These are phyloP conservation scores for Hyphantria cunea DNA, from an alignment of 1,140 invertebrate genomes.

Conservation along the genomic window DNA sequence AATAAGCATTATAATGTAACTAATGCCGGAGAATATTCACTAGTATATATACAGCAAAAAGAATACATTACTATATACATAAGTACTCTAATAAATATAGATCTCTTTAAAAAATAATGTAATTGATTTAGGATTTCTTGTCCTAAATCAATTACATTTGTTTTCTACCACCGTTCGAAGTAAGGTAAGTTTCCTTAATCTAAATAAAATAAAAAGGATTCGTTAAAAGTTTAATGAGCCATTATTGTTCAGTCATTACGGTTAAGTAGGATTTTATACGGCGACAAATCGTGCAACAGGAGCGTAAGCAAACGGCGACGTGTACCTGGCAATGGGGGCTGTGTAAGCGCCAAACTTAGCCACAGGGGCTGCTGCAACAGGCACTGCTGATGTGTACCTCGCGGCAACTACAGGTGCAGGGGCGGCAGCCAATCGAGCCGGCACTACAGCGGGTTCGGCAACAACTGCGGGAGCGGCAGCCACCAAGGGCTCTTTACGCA, in stretches of 20 bases:
- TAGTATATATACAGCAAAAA: no score
- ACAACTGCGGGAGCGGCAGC: slow-evolving; percentile 60
- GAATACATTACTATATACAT: no score
- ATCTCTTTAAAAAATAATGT: no score
- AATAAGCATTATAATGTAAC: no score
- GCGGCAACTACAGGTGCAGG: slow-evolving; percentile 50
- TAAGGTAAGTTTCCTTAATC: no score
- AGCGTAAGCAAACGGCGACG: neutral
- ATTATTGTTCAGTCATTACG: slow-evolving; percentile 36
- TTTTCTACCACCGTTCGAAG: no score
- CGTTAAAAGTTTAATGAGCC: slow-evolving; percentile 47
- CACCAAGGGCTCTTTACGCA: slow-evolving; percentile 70
- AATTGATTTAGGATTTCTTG: no score
- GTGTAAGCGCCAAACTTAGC: slow-evolving; percentile 49
- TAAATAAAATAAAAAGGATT: neutral
- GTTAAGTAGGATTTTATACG: slow-evolving; percentile 1
- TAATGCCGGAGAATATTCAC: no score
- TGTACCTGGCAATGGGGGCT: slow-evolving; percentile 36
- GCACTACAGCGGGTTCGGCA: slow-evolving; percentile 43
- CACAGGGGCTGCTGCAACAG: slow-evolving; percentile 37
- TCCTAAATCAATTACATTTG: no score
- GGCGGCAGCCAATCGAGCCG: slow-evolving; percentile 41
- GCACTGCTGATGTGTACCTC: slow-evolving; percentile 43
- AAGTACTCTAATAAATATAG: no score
- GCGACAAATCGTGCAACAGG: slow-evolving; percentile 17